Evolutionary conservation across 2,113 vertebrate species (phyloP).

Genomic region (Actenoides lindsayi): DNA sequence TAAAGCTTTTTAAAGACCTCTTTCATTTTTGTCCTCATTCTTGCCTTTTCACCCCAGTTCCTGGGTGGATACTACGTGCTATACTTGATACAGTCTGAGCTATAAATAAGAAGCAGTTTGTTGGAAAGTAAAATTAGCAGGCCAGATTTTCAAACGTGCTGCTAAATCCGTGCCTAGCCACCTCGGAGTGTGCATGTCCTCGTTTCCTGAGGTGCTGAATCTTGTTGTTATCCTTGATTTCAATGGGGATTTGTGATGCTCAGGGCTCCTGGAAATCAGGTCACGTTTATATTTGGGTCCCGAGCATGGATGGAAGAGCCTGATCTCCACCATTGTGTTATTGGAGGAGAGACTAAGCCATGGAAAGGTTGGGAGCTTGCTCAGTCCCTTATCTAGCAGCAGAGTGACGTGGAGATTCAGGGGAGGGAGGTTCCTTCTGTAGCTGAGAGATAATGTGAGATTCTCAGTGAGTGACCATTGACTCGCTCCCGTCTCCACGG

Average conservation of each 20-base stretch:
- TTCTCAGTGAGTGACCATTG: not conserved
- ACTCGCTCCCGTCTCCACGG: fast-evolving
- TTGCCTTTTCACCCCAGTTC: slow-evolving; percentile 64
- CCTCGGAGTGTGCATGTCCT: slow-evolving; percentile 21
- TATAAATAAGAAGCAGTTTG: slow-evolving; percentile 63
- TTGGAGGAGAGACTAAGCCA: not conserved
- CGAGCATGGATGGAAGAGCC: not conserved
- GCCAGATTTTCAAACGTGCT: slow-evolving; percentile 22
- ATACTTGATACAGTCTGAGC: slow-evolving; percentile 54
- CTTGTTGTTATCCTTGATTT: slow-evolving; percentile 48
- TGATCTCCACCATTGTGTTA: not conserved
- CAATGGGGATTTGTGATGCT: slow-evolving; percentile 13
- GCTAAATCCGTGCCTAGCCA: slow-evolving; percentile 46
- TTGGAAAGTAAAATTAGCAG: slow-evolving; percentile 62
- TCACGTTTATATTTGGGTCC: slow-evolving; percentile 7
- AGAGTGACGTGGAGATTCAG: not conserved
- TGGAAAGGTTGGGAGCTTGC: not conserved
- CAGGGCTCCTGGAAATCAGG: slow-evolving; percentile 41
- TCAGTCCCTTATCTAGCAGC: not conserved
- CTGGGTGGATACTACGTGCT: slow-evolving; percentile 49
- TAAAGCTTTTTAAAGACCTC: not conserved
- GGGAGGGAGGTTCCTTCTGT: fast-evolving
- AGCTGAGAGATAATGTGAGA: fast-evolving
- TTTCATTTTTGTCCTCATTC: slow-evolving; percentile 53
- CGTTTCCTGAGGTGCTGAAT: slow-evolving; percentile 36